phyloP scores from a whole-genome alignment of 1,140 invertebrate genomes.

The Drosophila littoralis region DNA sequence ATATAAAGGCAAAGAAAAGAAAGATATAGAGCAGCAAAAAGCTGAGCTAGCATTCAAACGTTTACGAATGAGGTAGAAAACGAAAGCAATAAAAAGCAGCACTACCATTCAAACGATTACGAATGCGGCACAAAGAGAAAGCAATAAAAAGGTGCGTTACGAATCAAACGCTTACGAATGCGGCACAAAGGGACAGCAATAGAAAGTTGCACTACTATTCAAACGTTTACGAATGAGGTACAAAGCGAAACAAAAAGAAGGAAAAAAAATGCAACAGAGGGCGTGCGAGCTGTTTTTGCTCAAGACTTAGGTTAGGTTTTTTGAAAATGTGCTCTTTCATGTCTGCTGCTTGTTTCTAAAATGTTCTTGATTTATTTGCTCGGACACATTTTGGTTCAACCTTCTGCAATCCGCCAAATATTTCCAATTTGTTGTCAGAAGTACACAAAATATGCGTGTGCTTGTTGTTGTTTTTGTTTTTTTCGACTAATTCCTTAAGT shows the following conservation, averaged over 20 bases:
- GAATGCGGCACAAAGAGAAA: too few species aligned
- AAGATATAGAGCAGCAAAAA: too few species aligned
- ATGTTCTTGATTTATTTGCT: slow-evolving; percentile 24
- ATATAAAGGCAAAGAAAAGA: too few species aligned
- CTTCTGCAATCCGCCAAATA: slow-evolving; percentile 13
- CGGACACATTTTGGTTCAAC: not conserved
- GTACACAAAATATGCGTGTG: slow-evolving; percentile 27
- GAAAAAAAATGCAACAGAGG: not conserved
- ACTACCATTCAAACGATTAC: too few species aligned
- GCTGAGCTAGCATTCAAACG: too few species aligned
- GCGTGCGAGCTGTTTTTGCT: not conserved
- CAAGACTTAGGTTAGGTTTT: too few species aligned
- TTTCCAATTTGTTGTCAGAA: slow-evolving; percentile 32
- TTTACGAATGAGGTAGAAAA: too few species aligned
- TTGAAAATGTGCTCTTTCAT: not conserved
- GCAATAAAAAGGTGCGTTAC: not conserved
- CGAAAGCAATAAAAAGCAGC: too few species aligned
- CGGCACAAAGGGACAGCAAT: not conserved
- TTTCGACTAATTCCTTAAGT: slow-evolving; percentile 31
- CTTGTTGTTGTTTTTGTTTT: not conserved
- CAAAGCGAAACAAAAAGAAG: not conserved
- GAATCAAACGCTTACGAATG: not conserved
- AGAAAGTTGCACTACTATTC: too few species aligned
- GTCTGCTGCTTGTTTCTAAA: not conserved
- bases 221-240: too few species aligned